Evolutionary conservation across 1,140 invertebrate genomes (phyloP), one percentile per base, ranked within the genome.

Genomic region (Magallana angulata): DNA sequence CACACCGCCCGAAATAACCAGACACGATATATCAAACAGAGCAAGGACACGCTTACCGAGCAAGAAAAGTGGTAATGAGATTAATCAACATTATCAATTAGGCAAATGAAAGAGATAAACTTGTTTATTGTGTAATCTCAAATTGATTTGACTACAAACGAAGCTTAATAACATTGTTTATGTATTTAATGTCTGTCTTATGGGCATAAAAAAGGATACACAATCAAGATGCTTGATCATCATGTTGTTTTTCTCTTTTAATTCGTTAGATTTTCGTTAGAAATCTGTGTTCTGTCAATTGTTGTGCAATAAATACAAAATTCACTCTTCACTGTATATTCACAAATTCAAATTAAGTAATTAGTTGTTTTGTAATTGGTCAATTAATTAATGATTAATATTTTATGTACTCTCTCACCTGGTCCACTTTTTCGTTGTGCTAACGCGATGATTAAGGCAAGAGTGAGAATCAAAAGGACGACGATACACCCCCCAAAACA

Each of bases 31-130:
- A 76, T 76, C 68, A 76, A 76, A 76, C 24, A 1, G 68, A 12
- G 11, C 36, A 12, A 30, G 18, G 68, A 30, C 68, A 76, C 36
- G 68, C 68, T 30, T 30, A 30, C 1, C 18, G 68, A 76, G 36
- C 18, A 76, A 30, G 68, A 76, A 76, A 76, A 76, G 24, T 12
- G 8, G 24, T 76, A 76, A 76, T 76, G 68, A 76, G 68, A 76
- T 36, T 76, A 76, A 30, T 76, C 68, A 76, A 76, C 68, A 76
- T 24, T 30, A 76, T 76, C 68, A 76, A 76, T 76, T 76, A 76
- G 68, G 68, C 24, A 76, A 76, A 76, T 76, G 30, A 76, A 76
- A 76, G 68, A 30, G 68, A 76, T 30, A 30, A 48, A 48, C 36
- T 76, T 30, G 18, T 76, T 5, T 30, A 76, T 76, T 76, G 68